phyloP scores from a whole-genome alignment of 1,140 invertebrate species.

The Neuroterus valhalla region DNA sequence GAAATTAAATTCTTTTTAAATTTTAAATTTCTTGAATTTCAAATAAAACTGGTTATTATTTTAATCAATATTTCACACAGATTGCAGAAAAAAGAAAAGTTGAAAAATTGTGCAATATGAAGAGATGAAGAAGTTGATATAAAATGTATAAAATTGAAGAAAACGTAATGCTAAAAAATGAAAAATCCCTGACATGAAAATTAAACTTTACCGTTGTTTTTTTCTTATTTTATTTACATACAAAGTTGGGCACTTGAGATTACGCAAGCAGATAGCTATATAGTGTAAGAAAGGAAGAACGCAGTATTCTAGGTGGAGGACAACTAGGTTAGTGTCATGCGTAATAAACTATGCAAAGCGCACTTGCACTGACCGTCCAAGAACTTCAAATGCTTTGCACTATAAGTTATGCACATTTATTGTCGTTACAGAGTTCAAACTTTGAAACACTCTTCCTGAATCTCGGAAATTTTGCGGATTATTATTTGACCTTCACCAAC shows the following conservation, averaged over 20 bases:
- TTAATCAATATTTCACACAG: too few species aligned
- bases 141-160: too few species aligned
- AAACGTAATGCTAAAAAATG: too few species aligned
- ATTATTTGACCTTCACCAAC: neutral
- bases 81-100: too few species aligned
- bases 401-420: constrained; percentile 1
- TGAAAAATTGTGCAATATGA: too few species aligned
- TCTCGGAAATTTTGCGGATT: neutral
- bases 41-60: too few species aligned
- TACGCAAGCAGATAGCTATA: constrained; percentile 53
- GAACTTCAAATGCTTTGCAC: neutral
- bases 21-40: too few species aligned
- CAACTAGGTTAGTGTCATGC: constrained; percentile 57
- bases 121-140: too few species aligned
- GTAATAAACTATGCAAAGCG: constrained; percentile 48
- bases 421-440: constrained; percentile 33
- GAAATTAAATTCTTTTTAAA: too few species aligned
- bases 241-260: neutral
- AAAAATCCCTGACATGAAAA: too few species aligned
- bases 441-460: constrained; percentile 30
- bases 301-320: constrained; percentile 69
- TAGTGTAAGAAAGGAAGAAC: constrained; percentile 58
- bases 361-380: constrained; percentile 35
- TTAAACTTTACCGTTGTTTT: too few species aligned
- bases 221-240: too few species aligned